Evolutionary conservation across 2,888 invertebrate genomes (phyloP).

Genomic region (Metallyticus violacea): DNA sequence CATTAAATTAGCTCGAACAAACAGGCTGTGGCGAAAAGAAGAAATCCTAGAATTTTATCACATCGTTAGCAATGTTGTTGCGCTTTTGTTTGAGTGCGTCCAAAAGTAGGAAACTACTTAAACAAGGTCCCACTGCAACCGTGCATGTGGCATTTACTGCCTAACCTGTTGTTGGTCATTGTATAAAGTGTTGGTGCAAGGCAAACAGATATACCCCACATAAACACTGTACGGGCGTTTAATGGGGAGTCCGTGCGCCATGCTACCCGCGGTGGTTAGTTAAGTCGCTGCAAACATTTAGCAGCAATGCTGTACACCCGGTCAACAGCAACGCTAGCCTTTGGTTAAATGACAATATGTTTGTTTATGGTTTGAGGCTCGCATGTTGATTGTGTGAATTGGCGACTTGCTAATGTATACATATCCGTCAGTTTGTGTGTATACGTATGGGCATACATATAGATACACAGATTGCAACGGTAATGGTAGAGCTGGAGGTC

Average conservation of each 20-base stretch:
- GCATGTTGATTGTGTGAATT: constrained; percentile 33
- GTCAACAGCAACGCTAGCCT: neutral
- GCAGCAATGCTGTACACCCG: neutral
- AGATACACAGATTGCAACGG: neutral
- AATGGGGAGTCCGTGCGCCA: neutral
- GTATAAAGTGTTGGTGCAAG: neutral
- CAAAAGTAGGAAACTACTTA: neutral
- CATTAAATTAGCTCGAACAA: neutral
- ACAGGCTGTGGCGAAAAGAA: neutral
- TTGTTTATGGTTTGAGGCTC: constrained; percentile 14
- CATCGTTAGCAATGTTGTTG: too few species aligned
- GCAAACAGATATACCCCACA: constrained; percentile 5
- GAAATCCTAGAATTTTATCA: neutral
- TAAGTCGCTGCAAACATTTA: constrained; percentile 4
- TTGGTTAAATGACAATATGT: constrained; percentile 29
- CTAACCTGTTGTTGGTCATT: neutral
- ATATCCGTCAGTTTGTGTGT: constrained; percentile 7
- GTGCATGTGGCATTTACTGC: neutral
- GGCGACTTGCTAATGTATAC: constrained; percentile 29
- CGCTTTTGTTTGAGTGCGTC: neutral
- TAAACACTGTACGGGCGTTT: neutral
- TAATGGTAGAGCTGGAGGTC: too few species aligned
- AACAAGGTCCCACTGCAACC: neutral
- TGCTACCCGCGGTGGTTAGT: neutral
- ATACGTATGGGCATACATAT: constrained; percentile 17